Evolutionary conservation across 2,113 vertebrate species (phyloP).

Genomic region (Lamprologus callipterus): DNA sequence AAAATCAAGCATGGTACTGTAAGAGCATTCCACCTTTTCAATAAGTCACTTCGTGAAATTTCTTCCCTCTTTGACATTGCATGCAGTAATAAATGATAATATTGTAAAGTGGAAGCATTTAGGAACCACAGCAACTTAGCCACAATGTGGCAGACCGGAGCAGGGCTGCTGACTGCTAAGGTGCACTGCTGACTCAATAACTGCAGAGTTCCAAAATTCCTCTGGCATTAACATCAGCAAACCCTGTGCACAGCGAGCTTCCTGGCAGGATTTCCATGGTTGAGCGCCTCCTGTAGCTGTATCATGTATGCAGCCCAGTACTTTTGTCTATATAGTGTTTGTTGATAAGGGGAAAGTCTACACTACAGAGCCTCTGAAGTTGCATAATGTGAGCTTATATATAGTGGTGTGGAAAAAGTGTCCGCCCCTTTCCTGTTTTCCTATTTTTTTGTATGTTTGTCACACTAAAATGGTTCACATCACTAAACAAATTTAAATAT

Average conservation of each 20-base stretch:
- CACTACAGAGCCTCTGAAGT: neutral
- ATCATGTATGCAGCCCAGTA: neutral
- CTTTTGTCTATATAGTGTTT: neutral
- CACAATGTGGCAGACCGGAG: neutral
- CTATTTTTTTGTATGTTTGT: neutral
- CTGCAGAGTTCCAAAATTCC: neutral
- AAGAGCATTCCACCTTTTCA: neutral
- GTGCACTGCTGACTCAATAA: neutral
- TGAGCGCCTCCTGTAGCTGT: neutral
- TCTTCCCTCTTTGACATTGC: neutral
- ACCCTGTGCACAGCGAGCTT: neutral
- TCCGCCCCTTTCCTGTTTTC: neutral
- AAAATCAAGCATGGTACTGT: neutral
- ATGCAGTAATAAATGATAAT: neutral
- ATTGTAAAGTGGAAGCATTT: neutral
- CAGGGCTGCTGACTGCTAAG: neutral
- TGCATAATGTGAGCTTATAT: neutral
- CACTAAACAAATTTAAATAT: neutral
- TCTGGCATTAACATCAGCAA: neutral
- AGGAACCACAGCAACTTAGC: neutral
- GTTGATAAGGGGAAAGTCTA: neutral
- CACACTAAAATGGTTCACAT: neutral
- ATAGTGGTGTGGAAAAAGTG: neutral
- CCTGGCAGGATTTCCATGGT: neutral
- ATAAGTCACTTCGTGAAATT: neutral